These are phyloP conservation scores for Pantherophis vulpinus DNA, from an alignment of 2,797 vertebrate genomes.

Conservation along the genomic window DNA sequence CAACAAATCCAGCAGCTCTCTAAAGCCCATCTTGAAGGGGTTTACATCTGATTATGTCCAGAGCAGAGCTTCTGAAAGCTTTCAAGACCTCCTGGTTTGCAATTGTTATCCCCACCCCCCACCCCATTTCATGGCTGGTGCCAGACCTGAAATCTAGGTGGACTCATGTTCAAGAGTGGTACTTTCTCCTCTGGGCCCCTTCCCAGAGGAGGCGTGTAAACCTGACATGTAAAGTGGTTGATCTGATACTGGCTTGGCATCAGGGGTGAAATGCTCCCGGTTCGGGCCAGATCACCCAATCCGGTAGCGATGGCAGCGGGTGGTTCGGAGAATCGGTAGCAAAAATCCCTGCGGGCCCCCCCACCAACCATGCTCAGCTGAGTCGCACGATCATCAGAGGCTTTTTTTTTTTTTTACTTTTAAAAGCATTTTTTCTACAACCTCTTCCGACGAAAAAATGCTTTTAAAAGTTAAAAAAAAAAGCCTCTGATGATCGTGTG, in stretches of 20 bases:
- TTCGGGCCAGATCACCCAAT: no score
- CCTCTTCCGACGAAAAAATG: no score
- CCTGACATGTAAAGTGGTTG: not conserved
- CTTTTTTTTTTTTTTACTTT: no score
- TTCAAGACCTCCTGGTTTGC: not conserved
- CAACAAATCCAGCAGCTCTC: not conserved
- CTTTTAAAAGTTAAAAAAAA: no score
- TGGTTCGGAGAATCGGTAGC: no score
- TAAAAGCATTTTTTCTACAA: no score
- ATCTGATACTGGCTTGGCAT: not conserved
- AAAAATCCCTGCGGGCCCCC: no score
- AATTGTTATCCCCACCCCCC: not conserved
- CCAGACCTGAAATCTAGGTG: not conserved
- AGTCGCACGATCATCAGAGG: no score
- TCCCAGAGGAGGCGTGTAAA: not conserved
- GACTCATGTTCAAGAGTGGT: not conserved
- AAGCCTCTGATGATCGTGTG: no score
- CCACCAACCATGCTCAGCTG: no score
- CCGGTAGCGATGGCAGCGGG: no score
- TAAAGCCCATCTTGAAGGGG: not conserved
- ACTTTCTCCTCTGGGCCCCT: not conserved
- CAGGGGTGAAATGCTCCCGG: no score
- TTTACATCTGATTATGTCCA: not conserved
- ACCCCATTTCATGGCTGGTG: not conserved
- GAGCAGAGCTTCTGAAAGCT: not conserved